These are phyloP conservation scores for Candidula unifasciata DNA, from an alignment of 2,888 invertebrate species.

Conservation along the genomic window DNA sequence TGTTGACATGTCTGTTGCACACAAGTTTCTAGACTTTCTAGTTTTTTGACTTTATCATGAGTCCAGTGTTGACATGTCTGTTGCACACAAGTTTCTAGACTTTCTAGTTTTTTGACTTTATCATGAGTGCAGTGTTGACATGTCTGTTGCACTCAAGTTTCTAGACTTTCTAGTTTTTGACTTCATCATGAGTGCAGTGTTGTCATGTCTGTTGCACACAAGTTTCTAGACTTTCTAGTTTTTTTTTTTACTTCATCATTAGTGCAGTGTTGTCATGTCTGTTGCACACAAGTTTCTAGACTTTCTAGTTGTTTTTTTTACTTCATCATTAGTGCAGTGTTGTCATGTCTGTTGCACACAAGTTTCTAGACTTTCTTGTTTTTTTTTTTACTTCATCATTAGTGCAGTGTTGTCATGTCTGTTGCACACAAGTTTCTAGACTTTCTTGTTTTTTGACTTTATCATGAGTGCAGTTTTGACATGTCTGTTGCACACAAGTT, in stretches of 20 bases:
- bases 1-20: no score
- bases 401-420: no score
- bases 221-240: neutral
- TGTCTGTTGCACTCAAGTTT: no score
- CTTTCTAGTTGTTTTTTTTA: neutral
- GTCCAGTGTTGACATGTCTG: neutral
- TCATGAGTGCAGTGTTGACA: constrained; percentile 37
- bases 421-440: no score
- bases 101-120: neutral
- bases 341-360: no score
- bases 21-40: neutral
- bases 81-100: no score
- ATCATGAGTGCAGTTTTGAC: constrained; percentile 36
- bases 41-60: constrained; percentile 24
- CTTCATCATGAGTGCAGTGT: constrained; percentile 36
- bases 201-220: no score
- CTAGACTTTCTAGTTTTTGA: neutral
- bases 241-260: no score
- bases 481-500: no score
- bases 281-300: no score
- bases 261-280: no score
- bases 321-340: neutral
- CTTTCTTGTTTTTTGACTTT: neutral
- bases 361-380: neutral
- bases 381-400: no score